These are phyloP conservation scores for Pelobates fuscus DNA, from an alignment of 2,113 vertebrate species.

Conservation along the genomic window DNA sequence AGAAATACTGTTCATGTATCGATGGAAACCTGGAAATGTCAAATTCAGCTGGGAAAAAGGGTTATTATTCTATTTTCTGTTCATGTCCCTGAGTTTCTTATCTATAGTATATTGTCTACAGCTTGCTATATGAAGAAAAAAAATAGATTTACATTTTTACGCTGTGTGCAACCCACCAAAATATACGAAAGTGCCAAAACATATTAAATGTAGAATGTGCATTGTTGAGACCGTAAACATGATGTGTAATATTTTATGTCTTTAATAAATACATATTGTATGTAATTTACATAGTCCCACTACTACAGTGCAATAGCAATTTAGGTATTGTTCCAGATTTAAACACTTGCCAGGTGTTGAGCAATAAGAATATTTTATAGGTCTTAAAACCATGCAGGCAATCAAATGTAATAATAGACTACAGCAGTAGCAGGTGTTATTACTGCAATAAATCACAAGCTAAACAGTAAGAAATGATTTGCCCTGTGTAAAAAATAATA, in stretches of 20 bases:
- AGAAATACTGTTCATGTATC: not conserved
- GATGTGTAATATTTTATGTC: no score
- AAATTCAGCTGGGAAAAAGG: not conserved
- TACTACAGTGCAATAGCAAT: constrained; percentile 14
- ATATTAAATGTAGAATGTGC: no score
- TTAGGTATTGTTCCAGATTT: constrained; percentile 25
- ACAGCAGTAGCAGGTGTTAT: constrained; percentile 32
- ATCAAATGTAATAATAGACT: constrained; percentile 45
- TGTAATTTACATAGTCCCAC: constrained; percentile 8
- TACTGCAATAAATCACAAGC: constrained; percentile 44
- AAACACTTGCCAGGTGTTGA: constrained; percentile 40
- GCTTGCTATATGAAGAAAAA: no score
- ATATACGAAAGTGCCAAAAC: no score
- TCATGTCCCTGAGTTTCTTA: not conserved
- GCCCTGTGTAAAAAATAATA: constrained; percentile 26
- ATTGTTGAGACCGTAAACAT: no score
- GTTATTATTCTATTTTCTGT: not conserved
- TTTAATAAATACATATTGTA: not conserved
- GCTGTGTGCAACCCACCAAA: no score
- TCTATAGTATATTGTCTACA: not conserved
- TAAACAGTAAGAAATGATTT: constrained; percentile 42
- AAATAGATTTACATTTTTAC: no score
- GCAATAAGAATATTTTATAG: constrained; percentile 46
- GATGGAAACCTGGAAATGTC: constrained; percentile 2
- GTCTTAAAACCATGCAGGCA: constrained; percentile 36